Evolutionary conservation across 2,888 invertebrate genomes (phyloP), one percentile per base, ranked within the genome.

Genomic region (Polymixis lichenea): DNA sequence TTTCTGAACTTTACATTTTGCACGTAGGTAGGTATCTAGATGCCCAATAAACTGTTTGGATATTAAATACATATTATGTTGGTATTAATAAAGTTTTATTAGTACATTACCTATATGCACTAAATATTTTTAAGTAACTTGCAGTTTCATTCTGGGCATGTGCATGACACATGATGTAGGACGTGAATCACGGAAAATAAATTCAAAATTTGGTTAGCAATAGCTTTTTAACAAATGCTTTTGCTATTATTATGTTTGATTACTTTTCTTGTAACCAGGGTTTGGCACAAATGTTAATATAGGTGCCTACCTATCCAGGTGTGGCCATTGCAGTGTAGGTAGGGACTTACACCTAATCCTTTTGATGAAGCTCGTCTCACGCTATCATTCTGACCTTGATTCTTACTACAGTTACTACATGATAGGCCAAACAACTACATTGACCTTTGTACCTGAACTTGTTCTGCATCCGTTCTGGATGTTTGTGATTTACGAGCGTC

Each of bases 371-470:
- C 43, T 43, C 38, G 22, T 38, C 19, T 9, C 46, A 28, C 28
- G 32, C 55, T 67, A 70, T 78, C 72, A 43, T 62, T 55, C 46
- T 60, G 62, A 78, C 82, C 82, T 82, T 82, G 82, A 55, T 69
- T 82, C 51, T 49, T 60, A 69, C 13, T 49, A 58, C 25, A 64
- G 15, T 38, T 71, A 62, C 46, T 46, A 49, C 17, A 13, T 66
- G 61, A 49, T 60, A 62, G 53, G 25, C 69, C 49, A 69, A 51
- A 71, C 51, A 61, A 49, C 60, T 17, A 43, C 55, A 55, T 64
- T 83, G 75, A 83, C 72, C 82, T 83, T 70, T 75, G 80, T 68
- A 71, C 75, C 76, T 76, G 84, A 83, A 83, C 84, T 79, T 68
- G 53, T 73, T 62, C 46, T 60, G 64, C 72, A 83, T 73, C 70